These are phyloP conservation scores for Cossypha heuglini DNA, from an alignment of 2,797 vertebrate species.

Conservation along the genomic window DNA sequence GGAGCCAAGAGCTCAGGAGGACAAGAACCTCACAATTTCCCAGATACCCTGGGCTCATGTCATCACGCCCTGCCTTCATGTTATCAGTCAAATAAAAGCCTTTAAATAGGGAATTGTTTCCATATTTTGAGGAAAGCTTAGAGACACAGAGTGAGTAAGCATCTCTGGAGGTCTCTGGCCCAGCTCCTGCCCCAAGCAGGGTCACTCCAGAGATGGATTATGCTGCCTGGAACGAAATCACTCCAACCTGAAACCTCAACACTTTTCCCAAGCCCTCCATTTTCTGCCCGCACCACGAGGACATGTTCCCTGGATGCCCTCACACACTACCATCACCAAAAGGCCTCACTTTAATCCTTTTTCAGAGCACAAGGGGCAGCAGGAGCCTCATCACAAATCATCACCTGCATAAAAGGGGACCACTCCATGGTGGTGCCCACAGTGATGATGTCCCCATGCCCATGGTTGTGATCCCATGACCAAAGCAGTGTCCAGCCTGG, in stretches of 20 bases:
- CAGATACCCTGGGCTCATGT: not conserved
- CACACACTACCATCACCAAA: not conserved
- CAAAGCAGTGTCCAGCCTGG: not conserved
- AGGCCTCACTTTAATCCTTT: not conserved
- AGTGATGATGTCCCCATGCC: accelerated
- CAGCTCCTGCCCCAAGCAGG: accelerated
- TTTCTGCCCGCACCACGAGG: not conserved
- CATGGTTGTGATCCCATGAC: not conserved
- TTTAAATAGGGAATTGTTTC: not conserved
- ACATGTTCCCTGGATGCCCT: not conserved
- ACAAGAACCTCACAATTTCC: not conserved
- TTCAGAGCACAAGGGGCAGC: not conserved
- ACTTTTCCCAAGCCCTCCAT: not conserved
- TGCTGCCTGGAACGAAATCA: not conserved
- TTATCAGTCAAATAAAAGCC: not conserved
- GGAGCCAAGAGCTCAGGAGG: too few relatives aligned
- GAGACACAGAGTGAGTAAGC: not conserved
- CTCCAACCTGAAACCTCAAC: not conserved
- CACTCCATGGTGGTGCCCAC: not conserved
- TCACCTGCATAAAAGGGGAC: not conserved
- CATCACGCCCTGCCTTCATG: not conserved
- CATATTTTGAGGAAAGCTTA: not conserved
- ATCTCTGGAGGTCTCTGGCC: not conserved
- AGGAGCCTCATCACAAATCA: not conserved
- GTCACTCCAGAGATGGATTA: not conserved